These are phyloP conservation scores for Drosophila melanica DNA, from an alignment of 1,140 invertebrate species.

Conservation along the genomic window DNA sequence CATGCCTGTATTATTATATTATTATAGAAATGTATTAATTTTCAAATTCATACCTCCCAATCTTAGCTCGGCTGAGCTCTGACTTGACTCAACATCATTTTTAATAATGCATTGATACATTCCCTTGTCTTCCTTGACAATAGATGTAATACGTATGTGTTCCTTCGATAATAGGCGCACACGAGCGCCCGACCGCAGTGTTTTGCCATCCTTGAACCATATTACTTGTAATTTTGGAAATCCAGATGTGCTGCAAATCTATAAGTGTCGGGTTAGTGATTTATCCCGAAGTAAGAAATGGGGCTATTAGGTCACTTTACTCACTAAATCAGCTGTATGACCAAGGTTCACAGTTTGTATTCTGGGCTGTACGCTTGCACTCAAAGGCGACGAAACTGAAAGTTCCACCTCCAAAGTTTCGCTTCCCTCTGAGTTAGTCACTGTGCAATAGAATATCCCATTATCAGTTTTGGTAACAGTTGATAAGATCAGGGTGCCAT, in stretches of 20 bases:
- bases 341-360: conserved; percentile 86
- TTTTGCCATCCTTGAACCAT: conserved; percentile 90
- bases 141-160: conserved; percentile 87
- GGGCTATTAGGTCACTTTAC: conserved; percentile 61
- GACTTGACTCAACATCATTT: conserved; percentile 88
- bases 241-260: conserved; percentile 89
- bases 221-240: conserved; percentile 89
- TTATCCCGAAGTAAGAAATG: background rate
- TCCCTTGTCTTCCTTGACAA: conserved; percentile 89
- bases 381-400: conserved; percentile 84
- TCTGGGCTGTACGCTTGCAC: conserved; percentile 85
- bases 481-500: conserved; percentile 85
- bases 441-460: conserved; percentile 85
- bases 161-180: conserved; percentile 85
- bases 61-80: conserved; percentile 89
- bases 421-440: conserved; percentile 85
- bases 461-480: conserved; percentile 85
- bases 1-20: too few relatives aligned
- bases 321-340: conserved; percentile 85
- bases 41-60: conserved; percentile 87
- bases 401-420: conserved; percentile 85
- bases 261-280: conserved; percentile 36
- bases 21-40: background rate
- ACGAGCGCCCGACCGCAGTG: conserved; percentile 86
- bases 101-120: conserved; percentile 94